Base-by-base conservation (phyloP, 2,797 vertebrate species). In the Cossypha polioptera region DNA sequence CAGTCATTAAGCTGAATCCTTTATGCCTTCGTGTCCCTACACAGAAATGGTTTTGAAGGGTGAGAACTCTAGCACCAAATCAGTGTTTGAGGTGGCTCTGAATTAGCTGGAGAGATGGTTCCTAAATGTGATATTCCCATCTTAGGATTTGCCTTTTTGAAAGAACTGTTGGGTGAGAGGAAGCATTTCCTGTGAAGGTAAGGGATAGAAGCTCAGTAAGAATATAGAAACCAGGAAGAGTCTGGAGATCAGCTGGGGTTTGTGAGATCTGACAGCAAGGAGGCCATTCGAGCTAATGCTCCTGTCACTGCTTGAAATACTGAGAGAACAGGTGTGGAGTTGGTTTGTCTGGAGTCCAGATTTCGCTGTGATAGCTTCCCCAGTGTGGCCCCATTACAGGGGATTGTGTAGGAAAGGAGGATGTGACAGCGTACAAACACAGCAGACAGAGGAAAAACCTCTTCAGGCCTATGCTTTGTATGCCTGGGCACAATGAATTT, bases 331-430 rank as follows among this genome's bases (percentile, higher is more conserved):
- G 67, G 40, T 11, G 12, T 47, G 63, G 43, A 69, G 66, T n/a
- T 11, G 29, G 13, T 28, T 78, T 78, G 31, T 77, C 45, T 82
- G 79, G 71, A 50, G 35, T 55, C 26, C 35, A 0, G 0, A 3
- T 67, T 75, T 42, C 28, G 10, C 58, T 51, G 28, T 2, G 26
- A 14, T 12, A 42, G 50, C n/a, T 85, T 78, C 42, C 12, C 16
- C 1, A 2, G 0, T 28, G 5, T 47, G 25, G 45, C n/a, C 50
- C 36, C 13, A 8, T 62, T 35, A n/a, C 5, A 20, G 33, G 33
- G n/a, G 11, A 4, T 8, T 17, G 9, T 42, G 51, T 28, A 48
- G 53, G 13, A 68, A 78, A 40, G 28, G 11, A 38, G 40, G 22
- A 36, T 72, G 40, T 57, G 57, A 36, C 51, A 69, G 22, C 3